Base-by-base conservation (phyloP, 1,140 invertebrate species). In the Brachionus manjavacas region DNA sequence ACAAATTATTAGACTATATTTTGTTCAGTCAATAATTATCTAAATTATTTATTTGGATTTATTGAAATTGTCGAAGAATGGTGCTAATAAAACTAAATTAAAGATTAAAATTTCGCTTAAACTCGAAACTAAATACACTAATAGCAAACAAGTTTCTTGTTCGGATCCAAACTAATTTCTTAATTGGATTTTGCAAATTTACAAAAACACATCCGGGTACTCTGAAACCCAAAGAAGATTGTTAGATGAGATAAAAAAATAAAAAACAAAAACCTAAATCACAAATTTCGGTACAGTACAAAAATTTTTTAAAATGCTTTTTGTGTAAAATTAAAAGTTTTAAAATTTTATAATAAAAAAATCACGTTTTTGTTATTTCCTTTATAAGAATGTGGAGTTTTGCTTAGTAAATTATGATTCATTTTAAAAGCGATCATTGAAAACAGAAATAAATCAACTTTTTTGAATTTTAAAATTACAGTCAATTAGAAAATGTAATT, bases 21-120 rank as follows among this genome's bases (percentile, higher is more conserved):
- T 60, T 23, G n/a, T 31, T 39, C 25, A 64, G 16, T 16, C 55
- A 14, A n/a, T 68, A 68, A 68, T 68, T 68, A 68, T 68, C 66
- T 35, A 31, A 68, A 68, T 68, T 68, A 68, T 35, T 68, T 68
- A n/a, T 14, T 31, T 31, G 31, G 31, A 68, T 68, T 68, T 39
- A 14, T 68, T n/a, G n/a, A n/a, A 68, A n/a, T 68, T 68, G 66
- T 68, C 66, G 31, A 68, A 68, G 39, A 31, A 31, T 68, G 25
- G 66, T 68, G 66, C 66, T 68, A 68, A 39, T 68, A 68, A 68
- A 68, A 68, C 66, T 39, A 68, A 68, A 39, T 68, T 68, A 68
- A 68, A 68, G 66, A 68, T 68, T 68, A 68, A 60, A 25, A 60
- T 60, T 60, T 60, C 52, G 8, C 9, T 60, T 23, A 12, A 20